phyloP scores from a whole-genome alignment of 2,797 vertebrate species.

The Epinephelus malabaricus region DNA sequence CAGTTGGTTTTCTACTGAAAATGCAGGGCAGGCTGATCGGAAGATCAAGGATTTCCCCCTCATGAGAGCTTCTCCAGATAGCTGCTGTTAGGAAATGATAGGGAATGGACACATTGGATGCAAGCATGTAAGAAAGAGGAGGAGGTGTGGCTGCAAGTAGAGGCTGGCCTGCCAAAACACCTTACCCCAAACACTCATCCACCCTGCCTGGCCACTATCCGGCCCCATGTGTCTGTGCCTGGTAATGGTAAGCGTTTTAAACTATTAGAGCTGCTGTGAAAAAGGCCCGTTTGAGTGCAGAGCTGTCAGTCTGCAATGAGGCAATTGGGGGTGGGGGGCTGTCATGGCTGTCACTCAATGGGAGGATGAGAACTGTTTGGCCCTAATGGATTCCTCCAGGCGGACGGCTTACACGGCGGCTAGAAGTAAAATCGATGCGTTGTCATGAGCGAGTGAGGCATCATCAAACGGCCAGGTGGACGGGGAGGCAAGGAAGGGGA shows the following conservation, averaged over 20 bases:
- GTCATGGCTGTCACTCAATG: conserved; percentile 98
- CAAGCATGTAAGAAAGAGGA: conserved; percentile 36
- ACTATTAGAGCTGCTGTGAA: conserved; percentile 95
- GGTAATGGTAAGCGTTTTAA: conserved; percentile 98
- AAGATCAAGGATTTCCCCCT: conserved; percentile 75
- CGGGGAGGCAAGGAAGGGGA: conserved; percentile 82
- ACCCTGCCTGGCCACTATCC: conserved; percentile 52
- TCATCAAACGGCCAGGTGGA: conserved; percentile 93
- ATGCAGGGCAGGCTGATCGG: conserved; percentile 48
- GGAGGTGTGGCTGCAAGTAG: conserved; percentile 53
- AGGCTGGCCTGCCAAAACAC: conserved; percentile 69
- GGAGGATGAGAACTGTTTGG: conserved; percentile 96
- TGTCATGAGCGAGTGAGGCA: conserved; percentile 94
- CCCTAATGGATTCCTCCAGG: conserved; percentile 98
- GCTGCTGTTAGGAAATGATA: conserved; percentile 68
- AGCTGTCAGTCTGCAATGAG: conserved; percentile 93
- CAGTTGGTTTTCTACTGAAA: conserved; percentile 62
- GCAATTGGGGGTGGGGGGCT: conserved; percentile 90
- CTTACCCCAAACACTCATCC: conserved; percentile 41
- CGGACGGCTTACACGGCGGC: conserved; percentile 93
- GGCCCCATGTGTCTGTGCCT: conserved; percentile 88
- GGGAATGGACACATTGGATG: conserved; percentile 41
- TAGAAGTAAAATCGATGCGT: conserved; percentile 98
- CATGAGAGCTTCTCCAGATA: conserved; percentile 72
- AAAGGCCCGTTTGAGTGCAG: conserved; percentile 95